Evolutionary conservation across 2,797 vertebrate species (phyloP).

Genomic region (Spea hammondii): DNA sequence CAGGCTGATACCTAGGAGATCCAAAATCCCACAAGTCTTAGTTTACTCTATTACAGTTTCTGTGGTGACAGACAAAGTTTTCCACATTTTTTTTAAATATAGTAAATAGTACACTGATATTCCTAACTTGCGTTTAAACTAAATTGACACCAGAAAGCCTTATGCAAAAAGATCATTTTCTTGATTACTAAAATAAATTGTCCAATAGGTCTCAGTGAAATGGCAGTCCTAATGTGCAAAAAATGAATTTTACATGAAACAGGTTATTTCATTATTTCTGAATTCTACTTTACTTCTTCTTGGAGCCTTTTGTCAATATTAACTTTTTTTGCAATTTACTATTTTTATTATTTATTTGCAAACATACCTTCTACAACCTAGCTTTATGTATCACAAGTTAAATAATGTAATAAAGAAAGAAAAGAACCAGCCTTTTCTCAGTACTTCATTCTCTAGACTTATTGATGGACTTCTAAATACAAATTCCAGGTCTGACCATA

Average conservation of each 20-base stretch:
- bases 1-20: no score
- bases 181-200: background rate
- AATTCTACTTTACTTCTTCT: constrained; percentile 47
- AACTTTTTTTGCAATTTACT: constrained; percentile 38
- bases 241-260: constrained; percentile 9
- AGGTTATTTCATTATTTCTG: constrained; percentile 44
- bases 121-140: background rate
- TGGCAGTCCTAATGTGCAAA: constrained; percentile 2
- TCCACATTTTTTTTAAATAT: no score
- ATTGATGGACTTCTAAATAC: background rate
- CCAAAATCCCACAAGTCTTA: no score
- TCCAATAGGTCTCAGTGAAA: constrained; percentile 11
- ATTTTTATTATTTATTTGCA: constrained; percentile 31
- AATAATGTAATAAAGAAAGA: background rate
- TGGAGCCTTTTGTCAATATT: constrained; percentile 31
- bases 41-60: no score
- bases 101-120: no score
- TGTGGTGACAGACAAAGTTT: no score
- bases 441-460: background rate
- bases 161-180: background rate
- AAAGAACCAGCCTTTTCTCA: background rate
- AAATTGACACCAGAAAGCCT: no score
- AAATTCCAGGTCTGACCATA: background rate
- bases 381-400: constrained; percentile 9
- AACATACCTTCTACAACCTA: background rate